These are phyloP conservation scores for Abrostola triplasia DNA, from an alignment of 2,888 invertebrate genomes.

Conservation along the genomic window DNA sequence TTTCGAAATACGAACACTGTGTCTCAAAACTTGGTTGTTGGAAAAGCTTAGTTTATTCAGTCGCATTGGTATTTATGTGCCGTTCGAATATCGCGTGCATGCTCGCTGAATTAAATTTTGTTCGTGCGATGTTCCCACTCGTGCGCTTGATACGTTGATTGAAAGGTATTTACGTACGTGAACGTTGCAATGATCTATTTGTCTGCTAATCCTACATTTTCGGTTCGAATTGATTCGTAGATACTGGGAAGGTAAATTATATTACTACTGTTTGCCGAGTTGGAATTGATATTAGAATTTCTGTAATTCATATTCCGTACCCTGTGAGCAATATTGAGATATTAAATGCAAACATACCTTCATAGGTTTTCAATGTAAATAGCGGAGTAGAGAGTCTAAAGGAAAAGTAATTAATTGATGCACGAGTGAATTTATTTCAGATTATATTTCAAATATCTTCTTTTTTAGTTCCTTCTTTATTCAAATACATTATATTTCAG, in stretches of 20 bases:
- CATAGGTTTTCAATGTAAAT: neutral
- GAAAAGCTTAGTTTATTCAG: slow-evolving; percentile 60
- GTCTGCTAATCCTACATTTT: slow-evolving; percentile 39
- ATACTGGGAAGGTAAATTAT: slow-evolving; percentile 20
- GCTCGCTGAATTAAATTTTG: slow-evolving; percentile 73
- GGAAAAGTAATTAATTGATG: neutral
- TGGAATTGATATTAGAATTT: slow-evolving; percentile 29
- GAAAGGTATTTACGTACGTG: slow-evolving; percentile 78
- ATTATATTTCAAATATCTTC: neutral
- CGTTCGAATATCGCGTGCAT: slow-evolving; percentile 70
- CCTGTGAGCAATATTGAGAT: slow-evolving; percentile 10
- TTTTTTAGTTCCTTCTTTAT: too few species aligned
- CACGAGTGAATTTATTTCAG: neutral
- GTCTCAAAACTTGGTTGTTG: slow-evolving; percentile 34
- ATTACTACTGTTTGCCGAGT: slow-evolving; percentile 13
- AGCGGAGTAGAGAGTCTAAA: neutral
- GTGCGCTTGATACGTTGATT: slow-evolving; percentile 74
- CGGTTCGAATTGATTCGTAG: slow-evolving; percentile 30
- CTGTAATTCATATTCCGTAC: slow-evolving; percentile 12
- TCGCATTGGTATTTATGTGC: slow-evolving; percentile 72
- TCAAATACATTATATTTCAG: too few species aligned
- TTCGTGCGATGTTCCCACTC: slow-evolving; percentile 66
- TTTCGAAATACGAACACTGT: slow-evolving; percentile 34
- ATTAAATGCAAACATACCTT: slow-evolving; percentile 10
- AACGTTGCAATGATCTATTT: slow-evolving; percentile 55